Evolutionary conservation across 2,113 vertebrate genomes (phyloP).

Genomic region (Malaclemys terrapin): DNA sequence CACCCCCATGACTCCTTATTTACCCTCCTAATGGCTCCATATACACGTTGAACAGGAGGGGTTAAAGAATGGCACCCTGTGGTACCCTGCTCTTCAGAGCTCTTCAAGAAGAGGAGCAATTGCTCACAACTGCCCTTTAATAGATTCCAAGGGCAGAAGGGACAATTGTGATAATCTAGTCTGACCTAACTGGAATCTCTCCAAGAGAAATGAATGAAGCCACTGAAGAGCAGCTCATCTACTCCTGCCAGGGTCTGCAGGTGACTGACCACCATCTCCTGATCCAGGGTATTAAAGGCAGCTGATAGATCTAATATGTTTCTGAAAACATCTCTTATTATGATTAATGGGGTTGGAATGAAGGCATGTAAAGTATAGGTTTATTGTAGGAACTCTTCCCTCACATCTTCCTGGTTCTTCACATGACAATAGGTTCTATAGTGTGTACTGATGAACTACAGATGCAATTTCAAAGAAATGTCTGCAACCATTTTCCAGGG

Average conservation of each 20-base stretch:
- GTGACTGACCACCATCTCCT: neutral
- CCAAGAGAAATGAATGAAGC: neutral
- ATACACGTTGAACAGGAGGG: neutral
- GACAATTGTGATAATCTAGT: too few species aligned
- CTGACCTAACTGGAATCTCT: neutral
- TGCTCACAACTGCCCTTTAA: neutral
- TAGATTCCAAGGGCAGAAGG: too few species aligned
- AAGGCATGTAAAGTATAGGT: neutral
- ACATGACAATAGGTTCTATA: neutral
- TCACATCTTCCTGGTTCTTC: neutral
- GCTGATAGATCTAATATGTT: neutral
- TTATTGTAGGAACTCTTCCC: neutral
- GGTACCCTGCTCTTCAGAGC: accelerated
- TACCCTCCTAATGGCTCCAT: too few species aligned
- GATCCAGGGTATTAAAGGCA: neutral
- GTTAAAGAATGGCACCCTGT: accelerated
- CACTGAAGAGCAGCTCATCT: neutral
- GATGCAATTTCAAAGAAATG: neutral
- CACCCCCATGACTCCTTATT: too few species aligned
- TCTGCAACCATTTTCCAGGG: neutral
- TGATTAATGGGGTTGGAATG: neutral
- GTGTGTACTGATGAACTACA: neutral
- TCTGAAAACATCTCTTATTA: neutral
- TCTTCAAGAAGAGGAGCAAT: neutral
- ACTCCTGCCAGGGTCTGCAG: neutral